These are phyloP conservation scores for Malthinus flaveolus DNA, from an alignment of 2,888 invertebrate genomes.

Conservation along the genomic window DNA sequence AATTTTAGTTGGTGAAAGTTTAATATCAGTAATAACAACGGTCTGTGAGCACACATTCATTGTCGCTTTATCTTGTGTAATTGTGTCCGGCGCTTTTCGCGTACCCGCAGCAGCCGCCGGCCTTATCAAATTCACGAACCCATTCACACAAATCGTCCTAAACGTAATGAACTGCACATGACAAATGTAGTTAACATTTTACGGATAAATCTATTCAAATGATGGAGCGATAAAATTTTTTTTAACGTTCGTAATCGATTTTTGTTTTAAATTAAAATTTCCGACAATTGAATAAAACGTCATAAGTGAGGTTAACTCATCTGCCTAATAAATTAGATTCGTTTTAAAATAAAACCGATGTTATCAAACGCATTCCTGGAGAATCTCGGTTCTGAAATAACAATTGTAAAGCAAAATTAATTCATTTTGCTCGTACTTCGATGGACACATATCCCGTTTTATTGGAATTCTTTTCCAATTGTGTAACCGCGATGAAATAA, in stretches of 20 bases:
- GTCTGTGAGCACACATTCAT: constrained; percentile 47
- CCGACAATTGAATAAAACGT: too few species aligned
- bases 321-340: not conserved
- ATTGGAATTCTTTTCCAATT: constrained; percentile 41
- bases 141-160: constrained; percentile 50
- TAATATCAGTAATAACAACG: constrained; percentile 43
- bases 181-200: constrained; percentile 50
- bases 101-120: constrained; percentile 41
- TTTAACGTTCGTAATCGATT: not conserved
- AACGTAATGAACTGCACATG: constrained; percentile 53
- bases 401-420: constrained; percentile 26
- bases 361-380: constrained; percentile 12
- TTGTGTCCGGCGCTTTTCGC: constrained; percentile 41
- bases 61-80: constrained; percentile 49
- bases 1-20: constrained; percentile 31
- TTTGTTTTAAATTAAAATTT: too few species aligned
- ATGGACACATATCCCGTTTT: constrained; percentile 33
- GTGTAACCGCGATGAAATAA: constrained; percentile 39
- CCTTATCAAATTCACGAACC: constrained; percentile 48
- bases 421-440: constrained; percentile 28
- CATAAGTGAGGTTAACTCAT: too few species aligned
- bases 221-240: not conserved
- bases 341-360: constrained; percentile 7
- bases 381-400: constrained; percentile 26
- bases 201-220: constrained; percentile 37